Percentiles rank a stretch among this genome's conserved stretches.
These are phyloP conservation scores for Serinus canaria DNA, from an alignment of 2,113 vertebrate species.

Conservation along the genomic window DNA sequence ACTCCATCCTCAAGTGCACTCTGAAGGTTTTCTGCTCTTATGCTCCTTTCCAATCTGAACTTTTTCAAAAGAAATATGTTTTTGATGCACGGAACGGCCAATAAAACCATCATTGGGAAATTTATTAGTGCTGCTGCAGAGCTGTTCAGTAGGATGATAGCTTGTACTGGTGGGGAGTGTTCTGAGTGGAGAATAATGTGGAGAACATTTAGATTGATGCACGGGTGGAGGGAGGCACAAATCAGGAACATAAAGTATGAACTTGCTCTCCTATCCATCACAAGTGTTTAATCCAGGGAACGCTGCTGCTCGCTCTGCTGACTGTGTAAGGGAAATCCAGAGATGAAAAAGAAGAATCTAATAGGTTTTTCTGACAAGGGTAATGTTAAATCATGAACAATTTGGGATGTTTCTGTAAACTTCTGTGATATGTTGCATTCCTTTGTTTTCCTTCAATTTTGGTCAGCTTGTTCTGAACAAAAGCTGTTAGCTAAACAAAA, in stretches of 20 bases:
- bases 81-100: conserved; percentile 53
- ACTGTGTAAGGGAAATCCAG: conserved; percentile 69
- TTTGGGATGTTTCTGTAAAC: conserved; percentile 64
- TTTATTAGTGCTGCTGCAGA: conserved; percentile 63
- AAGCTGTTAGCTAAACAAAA: conserved; percentile 57
- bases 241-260: conserved; percentile 63
- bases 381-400: conserved; percentile 65
- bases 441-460: conserved; percentile 59
- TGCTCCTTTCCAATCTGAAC: background rate
- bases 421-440: conserved; percentile 52
- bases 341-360: conserved; percentile 62
- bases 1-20: background rate
- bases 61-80: conserved; percentile 44
- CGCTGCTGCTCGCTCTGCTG: conserved; percentile 35
- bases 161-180: conserved; percentile 19
- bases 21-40: conserved; percentile 22
- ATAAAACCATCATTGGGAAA: conserved; percentile 68
- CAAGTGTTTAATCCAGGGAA: conserved; percentile 65
- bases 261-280: conserved; percentile 68
- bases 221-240: conserved; percentile 2
- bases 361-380: conserved; percentile 59
- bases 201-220: conserved; percentile 64
- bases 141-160: conserved; percentile 39
- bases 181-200: conserved; percentile 60
- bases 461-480: conserved; percentile 51